Conservation (phyloP, 2,797 vertebrate species). For the Hydrocynus forskahlii region DNA sequence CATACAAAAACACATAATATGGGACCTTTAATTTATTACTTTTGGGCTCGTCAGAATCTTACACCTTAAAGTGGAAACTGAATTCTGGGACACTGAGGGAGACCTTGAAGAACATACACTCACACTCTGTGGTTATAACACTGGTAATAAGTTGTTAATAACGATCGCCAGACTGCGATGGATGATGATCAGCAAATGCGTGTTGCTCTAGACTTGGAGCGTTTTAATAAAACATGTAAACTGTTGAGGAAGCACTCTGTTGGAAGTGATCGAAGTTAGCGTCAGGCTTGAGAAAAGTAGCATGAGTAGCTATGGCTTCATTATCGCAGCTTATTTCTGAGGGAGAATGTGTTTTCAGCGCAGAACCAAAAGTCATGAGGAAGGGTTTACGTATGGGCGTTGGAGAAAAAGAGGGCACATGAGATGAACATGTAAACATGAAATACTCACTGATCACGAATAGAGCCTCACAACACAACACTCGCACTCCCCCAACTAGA, state of each 20-base stretch:
- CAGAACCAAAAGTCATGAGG: slow-evolving; percentile 68
- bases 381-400: slow-evolving; percentile 68
- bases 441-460: slow-evolving; percentile 95
- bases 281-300: slow-evolving; percentile 23
- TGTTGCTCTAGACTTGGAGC: slow-evolving; percentile 66
- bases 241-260: slow-evolving; percentile 10
- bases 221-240: slow-evolving; percentile 15
- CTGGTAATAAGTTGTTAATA: not conserved
- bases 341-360: slow-evolving; percentile 54
- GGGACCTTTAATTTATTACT: too few species aligned
- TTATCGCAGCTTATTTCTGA: slow-evolving; percentile 27
- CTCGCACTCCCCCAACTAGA: slow-evolving; percentile 92
- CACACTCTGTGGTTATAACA: not conserved
- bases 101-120: not conserved
- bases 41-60: too few species aligned
- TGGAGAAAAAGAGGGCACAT: slow-evolving; percentile 71
- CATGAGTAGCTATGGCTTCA: slow-evolving; percentile 46
- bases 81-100: not conserved
- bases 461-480: slow-evolving; percentile 90
- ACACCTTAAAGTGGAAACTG: too few species aligned
- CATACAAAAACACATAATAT: too few species aligned
- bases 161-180: slow-evolving; percentile 51
- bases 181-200: slow-evolving; percentile 71
- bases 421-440: slow-evolving; percentile 90
- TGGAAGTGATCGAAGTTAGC: not conserved